Evolutionary conservation across 2,113 vertebrate species (phyloP).

Genomic region (Gnathonemus longibarbis): DNA sequence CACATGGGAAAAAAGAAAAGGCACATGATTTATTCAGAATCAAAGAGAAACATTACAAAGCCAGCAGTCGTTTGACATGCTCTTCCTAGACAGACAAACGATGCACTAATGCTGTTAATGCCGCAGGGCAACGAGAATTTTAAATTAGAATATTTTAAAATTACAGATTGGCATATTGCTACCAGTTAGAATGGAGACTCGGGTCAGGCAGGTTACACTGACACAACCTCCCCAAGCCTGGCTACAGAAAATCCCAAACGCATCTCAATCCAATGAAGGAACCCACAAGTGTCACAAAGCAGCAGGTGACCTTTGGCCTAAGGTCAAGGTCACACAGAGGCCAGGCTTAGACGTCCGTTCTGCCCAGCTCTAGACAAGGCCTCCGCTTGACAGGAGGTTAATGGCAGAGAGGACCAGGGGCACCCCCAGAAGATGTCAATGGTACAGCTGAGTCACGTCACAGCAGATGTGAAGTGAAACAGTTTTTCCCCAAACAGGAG

Average conservation of each 20-base stretch:
- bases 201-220: neutral
- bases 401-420: neutral
- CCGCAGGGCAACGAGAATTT: conserved; percentile 69
- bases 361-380: conserved; percentile 28
- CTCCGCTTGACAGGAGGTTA: neutral
- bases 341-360: conserved; percentile 49
- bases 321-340: conserved; percentile 57
- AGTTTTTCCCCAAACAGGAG: neutral
- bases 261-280: conserved; percentile 26
- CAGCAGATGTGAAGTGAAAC: neutral
- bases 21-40: conserved; percentile 68
- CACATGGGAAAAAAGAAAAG: conserved; percentile 81
- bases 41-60: conserved; percentile 46
- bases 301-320: conserved; percentile 48
- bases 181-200: conserved; percentile 33
- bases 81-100: conserved; percentile 71
- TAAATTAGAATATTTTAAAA: conserved; percentile 38
- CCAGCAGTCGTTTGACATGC: conserved; percentile 48
- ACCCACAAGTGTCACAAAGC: conserved; percentile 52
- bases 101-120: conserved; percentile 96
- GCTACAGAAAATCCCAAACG: conserved; percentile 9
- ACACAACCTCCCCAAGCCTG: neutral
- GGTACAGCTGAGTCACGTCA: neutral
- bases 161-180: conserved; percentile 52
- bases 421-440: neutral